Base-by-base conservation (phyloP, 2,888 invertebrate species). In the Agrotis exclamationis region DNA sequence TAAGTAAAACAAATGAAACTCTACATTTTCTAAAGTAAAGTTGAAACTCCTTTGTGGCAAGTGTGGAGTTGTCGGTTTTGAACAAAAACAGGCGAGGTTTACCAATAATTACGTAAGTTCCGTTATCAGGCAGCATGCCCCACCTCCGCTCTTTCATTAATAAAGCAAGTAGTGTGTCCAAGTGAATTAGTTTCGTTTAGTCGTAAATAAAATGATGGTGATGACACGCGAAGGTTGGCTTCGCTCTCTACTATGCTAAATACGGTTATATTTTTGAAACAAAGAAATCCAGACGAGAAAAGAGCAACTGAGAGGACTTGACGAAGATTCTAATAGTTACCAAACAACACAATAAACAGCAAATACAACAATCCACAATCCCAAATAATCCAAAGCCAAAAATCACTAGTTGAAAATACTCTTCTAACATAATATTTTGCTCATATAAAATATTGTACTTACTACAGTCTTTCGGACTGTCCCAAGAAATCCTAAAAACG, bases 61-160 rank as follows among this genome's bases (percentile, higher is more conserved):
- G 6, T 20, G 3, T 63, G 18, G 22, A 58, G 39, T 59, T 71
- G 69, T 65, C 64, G 50, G 28, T 58, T 66, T 22, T 56, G 51
- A 48, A 66, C 51, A 50, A 67, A 79, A 68, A 20, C 48, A 67
- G 68, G 53, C 73, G 56, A 74, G 85, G 86, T 87, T 91, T 90
- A 90, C 87, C 88, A 92, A 92, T 92, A 91, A 92, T 93, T 93
- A 92, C 89, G 89, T 92, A 91, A 92, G 90, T 87, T 89, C 90
- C 90, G 90, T 90, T 92, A 90, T n/a, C 88, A 88, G 84, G 81
- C 85, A 83, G 80, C 79, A 81, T 76, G 85, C 86, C 86, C 88
- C 89, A 89, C 89, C 89, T 88, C 86, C 80, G 79, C 82, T 87
- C 80, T 90, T 91, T 91, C 89, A 91, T 92, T 91, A 90, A 89